A percentile compares a stretch with the other conserved stretches of the same genome.
Conservation (phyloP, 2,113 vertebrate species). For the Salvator merianae region DNA sequence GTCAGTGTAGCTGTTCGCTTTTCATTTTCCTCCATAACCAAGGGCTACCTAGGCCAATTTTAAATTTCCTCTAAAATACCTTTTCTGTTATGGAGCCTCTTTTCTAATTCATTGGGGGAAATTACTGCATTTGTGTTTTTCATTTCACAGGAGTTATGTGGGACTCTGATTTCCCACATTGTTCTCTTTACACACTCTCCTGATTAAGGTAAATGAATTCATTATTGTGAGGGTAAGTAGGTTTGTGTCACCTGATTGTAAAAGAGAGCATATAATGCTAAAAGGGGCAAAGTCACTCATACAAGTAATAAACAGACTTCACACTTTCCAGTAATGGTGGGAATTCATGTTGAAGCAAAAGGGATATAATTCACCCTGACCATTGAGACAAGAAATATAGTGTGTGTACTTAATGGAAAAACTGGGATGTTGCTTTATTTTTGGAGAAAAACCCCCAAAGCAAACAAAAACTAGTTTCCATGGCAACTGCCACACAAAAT, state of each 20-base stretch:
- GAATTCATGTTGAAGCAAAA: constrained; percentile 38
- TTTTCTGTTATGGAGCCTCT: constrained; percentile 19
- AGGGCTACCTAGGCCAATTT: constrained; percentile 52
- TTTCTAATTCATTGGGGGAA: constrained; percentile 23
- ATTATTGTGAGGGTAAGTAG: constrained; percentile 44
- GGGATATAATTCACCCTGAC: constrained; percentile 33
- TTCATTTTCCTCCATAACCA: constrained; percentile 53
- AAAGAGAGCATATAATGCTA: constrained; percentile 18
- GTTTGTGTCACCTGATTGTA: constrained; percentile 43
- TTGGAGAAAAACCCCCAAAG: constrained; percentile 24
- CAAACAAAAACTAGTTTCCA: constrained; percentile 44
- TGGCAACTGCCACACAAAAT: constrained; percentile 46
- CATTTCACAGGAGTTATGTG: constrained; percentile 25
- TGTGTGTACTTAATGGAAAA: constrained; percentile 52
- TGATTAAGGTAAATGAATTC: constrained; percentile 49
- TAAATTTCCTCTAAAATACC: constrained; percentile 44
- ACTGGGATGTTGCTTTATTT: constrained; percentile 34
- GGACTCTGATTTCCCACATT: constrained; percentile 23
- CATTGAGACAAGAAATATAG: constrained; percentile 33
- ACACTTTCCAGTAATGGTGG: constrained; percentile 43
- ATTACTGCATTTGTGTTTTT: constrained; percentile 23
- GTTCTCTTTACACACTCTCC: background rate
- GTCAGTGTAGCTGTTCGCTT: constrained; percentile 46
- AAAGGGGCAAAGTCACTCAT: constrained; percentile 27
- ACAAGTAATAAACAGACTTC: constrained; percentile 46